A percentile compares a stretch with the other conserved stretches of the same genome.
Evolutionary conservation across 1,140 invertebrate species (phyloP).

Genomic region (Rhyzopertha dominica): DNA sequence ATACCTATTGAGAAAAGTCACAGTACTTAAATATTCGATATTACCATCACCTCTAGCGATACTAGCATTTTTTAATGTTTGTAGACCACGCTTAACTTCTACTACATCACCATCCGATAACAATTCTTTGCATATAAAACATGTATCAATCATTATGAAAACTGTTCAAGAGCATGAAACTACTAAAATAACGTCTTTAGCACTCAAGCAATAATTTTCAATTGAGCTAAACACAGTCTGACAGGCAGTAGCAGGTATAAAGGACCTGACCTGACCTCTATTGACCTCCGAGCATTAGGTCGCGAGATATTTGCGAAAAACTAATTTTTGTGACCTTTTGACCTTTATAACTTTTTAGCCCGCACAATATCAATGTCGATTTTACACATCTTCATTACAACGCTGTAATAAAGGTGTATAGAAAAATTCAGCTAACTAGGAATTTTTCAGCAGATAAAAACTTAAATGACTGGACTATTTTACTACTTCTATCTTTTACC

Average conservation of each 20-base stretch:
- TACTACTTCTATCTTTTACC: too few species aligned
- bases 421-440: too few species aligned
- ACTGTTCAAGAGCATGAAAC: slow-evolving; percentile 8
- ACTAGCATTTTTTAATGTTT: slow-evolving; percentile 13
- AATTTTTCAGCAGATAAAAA: too few species aligned
- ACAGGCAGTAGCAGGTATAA: slow-evolving; percentile 10
- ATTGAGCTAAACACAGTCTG: slow-evolving; percentile 7
- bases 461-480: too few species aligned
- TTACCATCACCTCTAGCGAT: slow-evolving; percentile 7
- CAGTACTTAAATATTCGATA: slow-evolving; percentile 11
- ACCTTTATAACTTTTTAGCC: too few species aligned
- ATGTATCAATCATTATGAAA: slow-evolving; percentile 11
- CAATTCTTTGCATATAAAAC: slow-evolving; percentile 15
- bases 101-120: slow-evolving; percentile 12
- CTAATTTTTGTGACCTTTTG: too few species aligned
- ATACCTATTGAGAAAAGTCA: background rate
- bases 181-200: slow-evolving; percentile 9
- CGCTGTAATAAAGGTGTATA: too few species aligned
- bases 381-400: too few species aligned
- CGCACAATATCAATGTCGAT: too few species aligned
- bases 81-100: slow-evolving; percentile 9
- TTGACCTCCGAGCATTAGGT: too few species aligned
- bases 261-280: too few species aligned
- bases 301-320: too few species aligned
- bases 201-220: slow-evolving; percentile 9